Evolutionary conservation across 2,113 vertebrate species (phyloP).

Genomic region (Columba livia): DNA sequence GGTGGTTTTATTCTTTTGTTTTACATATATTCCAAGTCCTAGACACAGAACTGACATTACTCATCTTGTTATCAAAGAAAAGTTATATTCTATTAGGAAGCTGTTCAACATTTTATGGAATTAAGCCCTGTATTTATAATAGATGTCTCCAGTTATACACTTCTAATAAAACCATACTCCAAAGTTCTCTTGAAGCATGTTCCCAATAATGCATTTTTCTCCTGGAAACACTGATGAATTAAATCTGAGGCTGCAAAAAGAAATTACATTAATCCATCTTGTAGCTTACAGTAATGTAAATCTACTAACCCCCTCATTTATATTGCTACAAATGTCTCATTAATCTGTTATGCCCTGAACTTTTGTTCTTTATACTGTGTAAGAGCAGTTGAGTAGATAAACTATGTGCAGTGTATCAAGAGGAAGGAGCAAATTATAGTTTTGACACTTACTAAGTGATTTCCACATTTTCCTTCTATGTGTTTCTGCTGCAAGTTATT

Average conservation of each 20-base stretch:
- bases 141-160: background rate
- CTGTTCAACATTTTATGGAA: background rate
- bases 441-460: slow-evolving; percentile 60
- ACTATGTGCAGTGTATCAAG: slow-evolving; percentile 11
- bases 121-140: background rate
- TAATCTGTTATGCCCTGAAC: slow-evolving; percentile 44
- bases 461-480: slow-evolving; percentile 15
- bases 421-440: slow-evolving; percentile 34
- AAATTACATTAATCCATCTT: slow-evolving; percentile 73
- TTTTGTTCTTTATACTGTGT: background rate
- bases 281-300: slow-evolving; percentile 50
- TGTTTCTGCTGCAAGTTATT: slow-evolving; percentile 23
- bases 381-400: slow-evolving; percentile 38
- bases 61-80: background rate
- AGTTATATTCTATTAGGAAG: background rate
- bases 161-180: background rate
- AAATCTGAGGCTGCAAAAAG: slow-evolving; percentile 40
- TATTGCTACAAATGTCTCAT: slow-evolving; percentile 44
- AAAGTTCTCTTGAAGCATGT: background rate
- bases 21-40: background rate
- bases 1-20: background rate
- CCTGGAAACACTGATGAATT: slow-evolving; percentile 56
- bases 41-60: background rate
- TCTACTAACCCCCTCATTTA: slow-evolving; percentile 54
- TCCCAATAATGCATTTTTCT: slow-evolving; percentile 50